Evolutionary conservation across 2,888 invertebrate species (phyloP).

Genomic region (Bhutanitis thaidina): DNA sequence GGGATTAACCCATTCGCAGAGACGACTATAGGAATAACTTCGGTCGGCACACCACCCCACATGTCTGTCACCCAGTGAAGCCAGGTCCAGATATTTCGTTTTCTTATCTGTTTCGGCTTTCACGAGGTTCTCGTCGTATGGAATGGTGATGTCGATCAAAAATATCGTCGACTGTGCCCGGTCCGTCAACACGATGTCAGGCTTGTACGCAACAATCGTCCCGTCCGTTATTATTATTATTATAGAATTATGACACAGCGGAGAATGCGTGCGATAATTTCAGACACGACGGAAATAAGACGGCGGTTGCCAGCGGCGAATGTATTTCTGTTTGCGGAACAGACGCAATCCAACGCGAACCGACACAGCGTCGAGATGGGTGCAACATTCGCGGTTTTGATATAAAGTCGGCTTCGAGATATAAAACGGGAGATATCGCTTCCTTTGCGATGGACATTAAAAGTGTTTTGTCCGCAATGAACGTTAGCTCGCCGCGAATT

Average conservation of each 20-base stretch:
- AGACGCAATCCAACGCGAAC: not conserved
- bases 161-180: too few relatives aligned
- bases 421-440: slow-evolving; percentile 2
- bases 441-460: not conserved
- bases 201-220: too few relatives aligned
- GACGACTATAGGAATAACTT: too few relatives aligned
- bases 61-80: too few relatives aligned
- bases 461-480: not conserved
- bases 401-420: not conserved
- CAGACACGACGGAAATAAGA: slow-evolving; percentile 8
- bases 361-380: not conserved
- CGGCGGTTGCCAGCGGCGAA: not conserved
- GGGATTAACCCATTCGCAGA: too few relatives aligned
- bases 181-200: too few relatives aligned
- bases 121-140: too few relatives aligned
- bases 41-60: too few relatives aligned
- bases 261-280: slow-evolving; percentile 7
- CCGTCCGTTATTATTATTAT: not conserved
- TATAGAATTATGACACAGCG: not conserved
- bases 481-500: not conserved
- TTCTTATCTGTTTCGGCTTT: too few relatives aligned
- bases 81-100: too few relatives aligned
- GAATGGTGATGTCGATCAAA: too few relatives aligned
- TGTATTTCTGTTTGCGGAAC: not conserved
- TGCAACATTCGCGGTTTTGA: slow-evolving; percentile 1